These are phyloP conservation scores for Rhadina sibilatrix DNA, from an alignment of 2,113 vertebrate genomes.

Conservation along the genomic window DNA sequence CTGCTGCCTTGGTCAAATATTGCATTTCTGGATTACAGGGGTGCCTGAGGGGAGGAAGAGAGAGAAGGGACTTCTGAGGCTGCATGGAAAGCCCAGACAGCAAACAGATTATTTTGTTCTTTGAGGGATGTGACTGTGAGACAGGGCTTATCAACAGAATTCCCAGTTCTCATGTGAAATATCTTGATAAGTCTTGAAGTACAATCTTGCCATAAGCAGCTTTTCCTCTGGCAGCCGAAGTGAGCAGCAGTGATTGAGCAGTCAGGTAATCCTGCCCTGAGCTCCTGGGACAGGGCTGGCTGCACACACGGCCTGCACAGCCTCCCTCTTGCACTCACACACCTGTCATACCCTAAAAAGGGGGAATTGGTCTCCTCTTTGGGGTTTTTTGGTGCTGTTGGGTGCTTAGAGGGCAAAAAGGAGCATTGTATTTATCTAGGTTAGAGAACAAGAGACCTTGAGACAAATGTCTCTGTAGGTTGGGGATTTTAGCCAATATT, in stretches of 20 bases:
- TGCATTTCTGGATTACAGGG: not conserved
- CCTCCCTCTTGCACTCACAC: not conserved
- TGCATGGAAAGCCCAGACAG: not conserved
- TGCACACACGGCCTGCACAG: not conserved
- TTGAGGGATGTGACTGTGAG: conserved; percentile 1
- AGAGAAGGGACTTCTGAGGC: not conserved
- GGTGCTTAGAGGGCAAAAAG: not conserved
- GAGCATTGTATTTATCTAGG: not conserved
- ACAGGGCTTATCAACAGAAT: conserved; percentile 24
- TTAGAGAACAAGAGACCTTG: not conserved
- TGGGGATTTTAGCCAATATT: not conserved
- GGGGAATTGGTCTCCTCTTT: not conserved
- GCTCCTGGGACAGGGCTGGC: not conserved
- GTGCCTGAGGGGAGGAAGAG: not conserved
- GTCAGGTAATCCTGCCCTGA: not conserved
- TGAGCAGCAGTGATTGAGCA: conserved; percentile 8
- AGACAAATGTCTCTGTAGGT: not conserved
- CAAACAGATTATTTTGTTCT: conserved; percentile 13
- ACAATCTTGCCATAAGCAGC: conserved; percentile 30
- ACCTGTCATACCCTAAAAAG: rapidly evolving
- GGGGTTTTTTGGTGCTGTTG: rapidly evolving
- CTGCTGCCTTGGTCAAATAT: not conserved
- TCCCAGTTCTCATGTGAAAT: conserved; percentile 32
- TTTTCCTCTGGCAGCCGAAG: conserved; percentile 20
- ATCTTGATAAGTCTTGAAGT: conserved; percentile 29